These are phyloP conservation scores for Chloroclystis v-ata DNA, from an alignment of 2,888 invertebrate species.

Conservation along the genomic window DNA sequence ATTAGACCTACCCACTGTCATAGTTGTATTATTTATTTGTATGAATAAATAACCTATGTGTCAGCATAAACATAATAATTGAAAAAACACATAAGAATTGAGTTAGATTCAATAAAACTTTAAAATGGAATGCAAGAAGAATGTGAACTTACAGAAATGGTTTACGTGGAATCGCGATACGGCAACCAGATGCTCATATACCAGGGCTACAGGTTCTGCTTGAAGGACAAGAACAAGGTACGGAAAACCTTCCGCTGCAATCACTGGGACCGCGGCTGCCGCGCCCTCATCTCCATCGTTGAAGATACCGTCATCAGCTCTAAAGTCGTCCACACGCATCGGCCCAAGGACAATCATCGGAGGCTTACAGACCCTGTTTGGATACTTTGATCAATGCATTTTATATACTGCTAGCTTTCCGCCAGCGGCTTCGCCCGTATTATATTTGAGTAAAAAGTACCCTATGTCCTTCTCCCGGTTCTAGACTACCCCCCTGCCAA, in stretches of 20 bases:
- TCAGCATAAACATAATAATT: no score
- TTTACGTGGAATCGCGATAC: conserved; percentile 25
- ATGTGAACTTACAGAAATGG: conserved; percentile 18
- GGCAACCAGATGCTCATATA: conserved; percentile 32
- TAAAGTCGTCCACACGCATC: conserved; percentile 16
- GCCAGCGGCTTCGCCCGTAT: no score
- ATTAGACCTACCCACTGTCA: no score
- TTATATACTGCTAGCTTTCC: no score
- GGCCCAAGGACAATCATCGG: neutral
- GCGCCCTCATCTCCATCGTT: conserved; percentile 30
- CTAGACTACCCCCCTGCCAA: no score
- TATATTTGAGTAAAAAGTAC: no score
- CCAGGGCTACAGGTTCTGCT: conserved; percentile 39
- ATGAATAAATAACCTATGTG: no score
- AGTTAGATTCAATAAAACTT: no score
- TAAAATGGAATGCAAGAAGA: neutral
- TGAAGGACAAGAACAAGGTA: conserved; percentile 35
- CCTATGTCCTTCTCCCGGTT: no score
- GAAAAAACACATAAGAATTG: no score
- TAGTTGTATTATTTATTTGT: no score
- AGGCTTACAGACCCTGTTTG: neutral
- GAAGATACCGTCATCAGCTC: conserved; percentile 30
- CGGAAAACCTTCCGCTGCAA: conserved; percentile 36
- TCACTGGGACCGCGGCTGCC: conserved; percentile 38
- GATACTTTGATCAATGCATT: neutral